Evolutionary conservation across 2,797 vertebrate genomes (phyloP).

Genomic region (Rhabdophis nuchalis): DNA sequence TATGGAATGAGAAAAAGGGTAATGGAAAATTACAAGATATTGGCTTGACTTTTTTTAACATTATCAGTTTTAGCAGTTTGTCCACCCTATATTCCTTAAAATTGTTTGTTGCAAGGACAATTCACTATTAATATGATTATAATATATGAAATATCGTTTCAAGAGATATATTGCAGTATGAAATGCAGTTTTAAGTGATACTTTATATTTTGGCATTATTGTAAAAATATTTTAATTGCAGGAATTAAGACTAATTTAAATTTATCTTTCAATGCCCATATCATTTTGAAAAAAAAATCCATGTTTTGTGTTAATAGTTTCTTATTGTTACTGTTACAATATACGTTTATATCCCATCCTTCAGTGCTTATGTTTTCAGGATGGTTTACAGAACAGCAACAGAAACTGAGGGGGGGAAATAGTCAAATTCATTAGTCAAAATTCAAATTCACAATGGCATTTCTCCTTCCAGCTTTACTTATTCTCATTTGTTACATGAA

Average conservation of each 20-base stretch:
- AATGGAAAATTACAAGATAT: not conserved
- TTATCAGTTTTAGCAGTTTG: not conserved
- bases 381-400: not conserved
- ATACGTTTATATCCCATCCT: not conserved
- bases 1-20: constrained; percentile 29
- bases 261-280: not conserved
- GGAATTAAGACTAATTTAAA: not conserved
- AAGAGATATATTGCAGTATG: not conserved
- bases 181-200: not conserved
- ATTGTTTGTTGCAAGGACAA: not conserved
- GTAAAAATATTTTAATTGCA: not conserved
- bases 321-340: not conserved
- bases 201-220: not conserved
- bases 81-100: not conserved
- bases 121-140: not conserved
- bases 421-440: not conserved
- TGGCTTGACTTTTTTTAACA: not conserved
- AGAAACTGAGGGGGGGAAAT: not conserved
- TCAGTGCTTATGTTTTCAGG: not conserved
- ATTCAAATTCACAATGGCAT: not conserved
- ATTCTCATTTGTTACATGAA: not conserved
- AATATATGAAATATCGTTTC: not conserved
- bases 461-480: not conserved
- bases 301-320: not conserved
- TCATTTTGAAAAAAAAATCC: not conserved